Conservation (phyloP, 2,113 vertebrate genomes). For the Pseudorectes ferrugineus region DNA sequence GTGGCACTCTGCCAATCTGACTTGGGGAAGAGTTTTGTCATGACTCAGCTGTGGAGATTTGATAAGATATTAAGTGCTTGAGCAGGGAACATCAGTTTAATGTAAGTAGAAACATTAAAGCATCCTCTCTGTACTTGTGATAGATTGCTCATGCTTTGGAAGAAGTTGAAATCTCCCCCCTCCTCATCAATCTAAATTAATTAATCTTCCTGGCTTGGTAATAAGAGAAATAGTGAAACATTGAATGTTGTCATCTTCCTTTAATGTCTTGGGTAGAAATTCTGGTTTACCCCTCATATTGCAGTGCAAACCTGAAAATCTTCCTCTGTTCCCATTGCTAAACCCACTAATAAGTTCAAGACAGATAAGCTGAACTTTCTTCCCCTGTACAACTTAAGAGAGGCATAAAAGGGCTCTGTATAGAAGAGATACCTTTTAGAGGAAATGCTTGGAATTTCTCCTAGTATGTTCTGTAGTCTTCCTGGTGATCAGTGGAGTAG, state of each 20-base stretch:
- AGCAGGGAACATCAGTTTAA: background rate
- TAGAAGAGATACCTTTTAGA: background rate
- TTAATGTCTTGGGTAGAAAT: background rate
- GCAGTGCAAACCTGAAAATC: background rate
- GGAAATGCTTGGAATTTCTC: background rate
- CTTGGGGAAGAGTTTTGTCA: background rate
- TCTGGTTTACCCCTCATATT: background rate
- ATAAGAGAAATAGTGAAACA: background rate
- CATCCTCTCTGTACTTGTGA: background rate
- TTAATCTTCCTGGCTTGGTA: background rate
- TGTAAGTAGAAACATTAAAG: background rate
- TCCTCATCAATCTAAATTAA: background rate
- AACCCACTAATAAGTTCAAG: background rate
- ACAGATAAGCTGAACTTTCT: background rate
- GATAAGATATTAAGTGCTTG: background rate
- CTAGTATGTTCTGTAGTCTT: background rate
- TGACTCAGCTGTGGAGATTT: background rate
- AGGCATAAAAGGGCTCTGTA: background rate
- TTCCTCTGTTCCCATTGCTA: background rate
- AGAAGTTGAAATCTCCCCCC: background rate
- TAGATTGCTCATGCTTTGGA: background rate
- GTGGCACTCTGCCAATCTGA: background rate
- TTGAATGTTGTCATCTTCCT: background rate
- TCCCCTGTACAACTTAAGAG: background rate
- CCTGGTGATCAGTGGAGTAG: rapidly evolving